A percentile compares a stretch with the other conserved stretches of the same genome.
phyloP scores from a whole-genome alignment of 2,888 invertebrate species.

The Chymomyza caudatula region DNA sequence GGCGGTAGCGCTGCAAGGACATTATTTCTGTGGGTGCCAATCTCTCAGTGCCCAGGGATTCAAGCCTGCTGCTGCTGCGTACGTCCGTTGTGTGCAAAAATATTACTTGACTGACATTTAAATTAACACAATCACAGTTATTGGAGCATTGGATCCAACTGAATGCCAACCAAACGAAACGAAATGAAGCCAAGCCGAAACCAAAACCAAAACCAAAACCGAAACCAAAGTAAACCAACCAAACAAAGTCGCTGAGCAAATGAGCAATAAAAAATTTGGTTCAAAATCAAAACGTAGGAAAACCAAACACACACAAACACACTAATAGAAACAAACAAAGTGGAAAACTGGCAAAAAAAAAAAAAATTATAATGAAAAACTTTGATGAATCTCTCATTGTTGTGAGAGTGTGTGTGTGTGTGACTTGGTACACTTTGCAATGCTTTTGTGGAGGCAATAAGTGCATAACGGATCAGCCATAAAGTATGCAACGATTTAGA shows the following conservation, averaged over 20 bases:
- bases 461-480: background rate
- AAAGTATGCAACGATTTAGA: background rate
- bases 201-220: background rate
- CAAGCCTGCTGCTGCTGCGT: background rate
- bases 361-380: conserved; percentile 48
- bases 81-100: conserved; percentile 45
- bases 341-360: conserved; percentile 12
- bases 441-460: background rate
- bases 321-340: conserved; percentile 4
- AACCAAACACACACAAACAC: conserved; percentile 1
- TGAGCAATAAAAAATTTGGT: conserved; percentile 49
- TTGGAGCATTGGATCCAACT: conserved; percentile 56
- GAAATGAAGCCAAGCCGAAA: background rate
- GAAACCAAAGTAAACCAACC: conserved; percentile 6
- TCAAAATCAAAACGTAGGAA: conserved; percentile 38
- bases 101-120: conserved; percentile 73
- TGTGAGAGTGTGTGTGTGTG: background rate
- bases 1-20: background rate
- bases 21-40: background rate
- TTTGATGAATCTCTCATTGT: conserved; percentile 53
- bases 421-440: background rate
- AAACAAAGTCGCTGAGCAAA: conserved; percentile 37
- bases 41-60: background rate
- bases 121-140: conserved; percentile 72
- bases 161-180: conserved; percentile 21